phyloP scores from a whole-genome alignment of 2,113 vertebrate genomes.

The Tupaia chinensis region DNA sequence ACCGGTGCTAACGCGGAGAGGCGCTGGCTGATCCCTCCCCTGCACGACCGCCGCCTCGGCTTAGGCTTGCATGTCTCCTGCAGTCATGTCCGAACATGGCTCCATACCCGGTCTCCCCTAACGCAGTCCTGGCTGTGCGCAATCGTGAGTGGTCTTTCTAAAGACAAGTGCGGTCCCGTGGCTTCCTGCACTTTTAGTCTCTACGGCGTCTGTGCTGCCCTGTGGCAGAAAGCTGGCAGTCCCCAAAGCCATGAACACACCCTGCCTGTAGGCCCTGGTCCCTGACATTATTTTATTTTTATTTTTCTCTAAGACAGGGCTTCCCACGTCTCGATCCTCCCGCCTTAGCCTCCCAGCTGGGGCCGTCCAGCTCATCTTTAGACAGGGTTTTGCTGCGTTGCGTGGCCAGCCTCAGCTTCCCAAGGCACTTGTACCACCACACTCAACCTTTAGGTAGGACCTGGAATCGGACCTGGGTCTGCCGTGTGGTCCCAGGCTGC shows the following conservation, averaged over 20 bases:
- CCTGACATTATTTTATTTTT: too few species aligned
- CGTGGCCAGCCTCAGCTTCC: too few species aligned
- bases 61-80: background rate
- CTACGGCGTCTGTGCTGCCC: background rate
- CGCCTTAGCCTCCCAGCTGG: too few species aligned
- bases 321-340: too few species aligned
- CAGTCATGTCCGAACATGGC: background rate
- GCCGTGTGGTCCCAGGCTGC: too few species aligned
- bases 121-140: background rate
- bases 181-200: background rate
- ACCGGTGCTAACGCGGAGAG: background rate
- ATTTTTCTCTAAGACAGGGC: too few species aligned
- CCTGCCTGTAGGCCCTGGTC: too few species aligned
- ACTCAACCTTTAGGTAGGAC: too few species aligned
- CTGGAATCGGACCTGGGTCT: too few species aligned
- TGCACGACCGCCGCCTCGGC: accelerated
- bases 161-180: background rate
- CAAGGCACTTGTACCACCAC: too few species aligned
- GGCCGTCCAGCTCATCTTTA: too few species aligned
- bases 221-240: background rate
- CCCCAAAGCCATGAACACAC: background rate
- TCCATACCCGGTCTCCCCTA: background rate
- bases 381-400: too few species aligned
- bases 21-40: background rate
- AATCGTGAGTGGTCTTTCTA: background rate